phyloP scores from a whole-genome alignment of 2,797 vertebrate species.

The Avahi laniger region DNA sequence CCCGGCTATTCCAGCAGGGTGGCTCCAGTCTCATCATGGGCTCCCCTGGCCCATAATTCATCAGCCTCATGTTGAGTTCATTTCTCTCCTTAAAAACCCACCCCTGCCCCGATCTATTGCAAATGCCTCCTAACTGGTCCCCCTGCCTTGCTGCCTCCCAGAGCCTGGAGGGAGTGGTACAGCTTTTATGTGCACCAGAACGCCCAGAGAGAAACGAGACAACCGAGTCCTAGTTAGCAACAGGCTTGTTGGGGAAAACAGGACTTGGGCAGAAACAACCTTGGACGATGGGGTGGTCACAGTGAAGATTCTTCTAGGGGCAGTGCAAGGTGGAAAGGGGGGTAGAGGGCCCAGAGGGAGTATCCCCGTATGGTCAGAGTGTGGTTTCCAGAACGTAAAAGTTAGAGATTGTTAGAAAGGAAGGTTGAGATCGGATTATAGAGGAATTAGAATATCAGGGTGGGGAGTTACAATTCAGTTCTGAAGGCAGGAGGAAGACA shows the following conservation, averaged over 20 bases:
- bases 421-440: rapidly evolving
- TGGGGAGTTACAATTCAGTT: background rate
- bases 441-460: background rate
- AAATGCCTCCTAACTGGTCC: background rate
- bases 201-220: background rate
- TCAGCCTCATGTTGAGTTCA: background rate
- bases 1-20: background rate
- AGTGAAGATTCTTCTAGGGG: background rate
- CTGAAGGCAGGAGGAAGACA: background rate
- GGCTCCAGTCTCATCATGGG: background rate
- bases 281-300: background rate
- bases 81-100: background rate
- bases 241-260: background rate
- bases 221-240: background rate
- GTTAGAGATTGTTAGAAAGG: background rate
- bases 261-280: background rate
- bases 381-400: background rate
- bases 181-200: background rate
- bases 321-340: background rate
- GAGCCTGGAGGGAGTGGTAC: background rate
- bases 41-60: background rate
- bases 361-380: rapidly evolving
- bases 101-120: too few species aligned
- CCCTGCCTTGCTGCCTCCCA: background rate
- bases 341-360: background rate